phyloP scores from a whole-genome alignment of 2,797 vertebrate species.

The Molossus alvarezi region DNA sequence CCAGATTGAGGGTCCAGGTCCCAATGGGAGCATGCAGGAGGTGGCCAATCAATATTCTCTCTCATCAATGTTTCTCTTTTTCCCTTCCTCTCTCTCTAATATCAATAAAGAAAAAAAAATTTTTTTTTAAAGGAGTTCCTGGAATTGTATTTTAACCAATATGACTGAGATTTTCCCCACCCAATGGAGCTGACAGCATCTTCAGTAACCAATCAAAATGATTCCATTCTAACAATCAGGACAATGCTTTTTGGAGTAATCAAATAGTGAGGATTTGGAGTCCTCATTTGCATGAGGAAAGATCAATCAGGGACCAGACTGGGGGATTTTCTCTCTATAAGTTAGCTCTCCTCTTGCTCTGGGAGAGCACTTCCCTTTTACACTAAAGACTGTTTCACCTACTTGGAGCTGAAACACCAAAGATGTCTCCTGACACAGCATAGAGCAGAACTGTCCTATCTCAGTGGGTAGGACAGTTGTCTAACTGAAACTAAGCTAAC shows the following conservation, averaged over 20 bases:
- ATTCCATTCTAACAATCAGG: background rate
- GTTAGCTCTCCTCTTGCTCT: background rate
- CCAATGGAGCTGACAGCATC: background rate
- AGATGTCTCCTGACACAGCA: background rate
- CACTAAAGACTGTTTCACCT: no score
- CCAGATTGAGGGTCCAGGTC: no score
- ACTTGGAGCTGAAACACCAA: background rate
- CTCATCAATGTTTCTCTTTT: no score
- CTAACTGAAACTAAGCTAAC: background rate
- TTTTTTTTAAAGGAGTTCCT: background rate
- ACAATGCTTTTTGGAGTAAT: background rate
- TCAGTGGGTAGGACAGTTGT: no score
- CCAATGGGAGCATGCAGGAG: no score
- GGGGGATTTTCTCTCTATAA: background rate
- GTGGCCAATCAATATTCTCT: no score
- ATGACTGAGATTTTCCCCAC: background rate
- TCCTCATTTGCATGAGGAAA: background rate
- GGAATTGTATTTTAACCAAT: background rate
- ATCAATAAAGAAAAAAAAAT: no score
- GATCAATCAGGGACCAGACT: background rate
- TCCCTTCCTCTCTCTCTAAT: no score
- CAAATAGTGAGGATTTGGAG: background rate
- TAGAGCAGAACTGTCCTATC: background rate
- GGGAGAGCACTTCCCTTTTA: background rate
- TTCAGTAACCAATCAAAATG: background rate